phyloP scores from a whole-genome alignment of 37 sponge, comb jelly and placozoan genomes.

The Halichondria panicea region DNA sequence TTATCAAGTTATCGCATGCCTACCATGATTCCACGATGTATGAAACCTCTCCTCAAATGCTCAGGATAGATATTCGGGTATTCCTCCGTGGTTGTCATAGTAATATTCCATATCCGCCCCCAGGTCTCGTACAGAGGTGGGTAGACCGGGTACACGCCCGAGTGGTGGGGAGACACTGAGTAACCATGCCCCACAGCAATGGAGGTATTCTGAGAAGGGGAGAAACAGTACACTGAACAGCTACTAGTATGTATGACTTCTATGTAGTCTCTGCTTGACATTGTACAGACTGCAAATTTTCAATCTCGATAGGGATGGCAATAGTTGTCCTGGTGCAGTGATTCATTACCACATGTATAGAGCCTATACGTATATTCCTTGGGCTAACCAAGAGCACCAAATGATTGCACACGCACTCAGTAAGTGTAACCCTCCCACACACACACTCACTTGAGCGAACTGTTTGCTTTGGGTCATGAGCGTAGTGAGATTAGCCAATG shows the following conservation, averaged over 20 bases:
- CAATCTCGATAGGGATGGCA: no score
- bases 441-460: slow-evolving; percentile 58
- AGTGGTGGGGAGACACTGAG: slow-evolving; percentile 81
- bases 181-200: slow-evolving; percentile 39
- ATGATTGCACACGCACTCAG: no score
- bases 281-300: no score
- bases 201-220: slow-evolving; percentile 11
- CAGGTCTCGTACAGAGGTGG: slow-evolving; percentile 82
- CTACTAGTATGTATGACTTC: no score
- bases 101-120: slow-evolving; percentile 67
- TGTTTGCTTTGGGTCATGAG: slow-evolving; percentile 48
- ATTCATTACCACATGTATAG: no score
- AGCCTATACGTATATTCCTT: no score
- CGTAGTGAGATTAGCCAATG: not conserved
- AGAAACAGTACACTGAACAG: no score
- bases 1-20: no score
- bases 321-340: no score
- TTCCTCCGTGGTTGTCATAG: slow-evolving; percentile 86
- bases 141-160: slow-evolving; percentile 85
- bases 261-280: no score
- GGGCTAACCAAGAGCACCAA: no score
- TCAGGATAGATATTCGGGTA: slow-evolving; percentile 75
- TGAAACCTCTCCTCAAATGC: slow-evolving; percentile 72
- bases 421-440: no score
- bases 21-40: slow-evolving; percentile 66